Evolutionary conservation across 2,797 vertebrate genomes (phyloP), one percentile per base, ranked within the genome.

Genomic region (Clamator glandarius): DNA sequence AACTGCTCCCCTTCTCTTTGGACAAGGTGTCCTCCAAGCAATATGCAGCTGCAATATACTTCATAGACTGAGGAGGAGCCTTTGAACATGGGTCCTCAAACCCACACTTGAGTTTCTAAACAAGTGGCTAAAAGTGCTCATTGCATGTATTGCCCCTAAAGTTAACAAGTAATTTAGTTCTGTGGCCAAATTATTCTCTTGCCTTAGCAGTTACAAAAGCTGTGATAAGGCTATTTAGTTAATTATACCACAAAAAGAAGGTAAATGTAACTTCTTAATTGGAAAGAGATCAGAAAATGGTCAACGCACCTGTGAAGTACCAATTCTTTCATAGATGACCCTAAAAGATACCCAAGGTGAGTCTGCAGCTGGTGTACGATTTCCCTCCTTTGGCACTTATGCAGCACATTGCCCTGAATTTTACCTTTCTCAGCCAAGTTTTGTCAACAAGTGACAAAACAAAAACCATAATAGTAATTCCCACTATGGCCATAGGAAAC

Each of bases 71-170:
- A 67, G n/a, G 14, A 41, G 2, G 15, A n/a, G 33, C 12, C 17
- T 61, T 46, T 15, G 21, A 23, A 58, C 42, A 72, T 15, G 15
- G 14, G n/a, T 83, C 28, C 54, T 83, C 84, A 50, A 52, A 78
- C 2, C 5, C 7, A 11, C 2, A 0, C 17, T 58, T 48, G 13
- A 73, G 12, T 6, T 7, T 4, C n/a, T 26, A 9, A 50, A 20
- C 13, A 31, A 73, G 76, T 15, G 17, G 20, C 16, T 23, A 25
- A 46, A 29, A 12, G 14, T 39, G 39, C 33, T 74, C 2, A 11
- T 31, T 18, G 6, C 8, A 14, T 1, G 2, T 13, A 2, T 5
- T 64, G 44, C 3, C 50, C 29, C 24, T 74, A 15, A 31, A 0
- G 0, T 17, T 6, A 76, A 15, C 0, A 1, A 79, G 21, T 21